These are phyloP conservation scores for Drusus annulatus DNA, from an alignment of 1,140 invertebrate genomes.

Conservation along the genomic window DNA sequence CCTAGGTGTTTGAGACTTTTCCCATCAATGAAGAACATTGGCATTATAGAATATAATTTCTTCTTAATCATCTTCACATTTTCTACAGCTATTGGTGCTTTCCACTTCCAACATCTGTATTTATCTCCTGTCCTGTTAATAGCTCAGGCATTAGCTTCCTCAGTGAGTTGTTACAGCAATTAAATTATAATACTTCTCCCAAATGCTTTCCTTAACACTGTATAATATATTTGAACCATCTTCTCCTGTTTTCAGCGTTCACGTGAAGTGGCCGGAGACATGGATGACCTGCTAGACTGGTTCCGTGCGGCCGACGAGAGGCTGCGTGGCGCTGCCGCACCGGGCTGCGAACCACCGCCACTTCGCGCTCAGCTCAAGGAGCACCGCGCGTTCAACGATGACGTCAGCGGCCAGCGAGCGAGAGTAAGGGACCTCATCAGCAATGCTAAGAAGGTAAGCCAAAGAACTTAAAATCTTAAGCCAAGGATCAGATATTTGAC, in stretches of 20 bases:
- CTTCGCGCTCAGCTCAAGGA: conserved; percentile 94
- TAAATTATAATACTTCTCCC: too few species aligned
- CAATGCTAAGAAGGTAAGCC: conserved; percentile 88
- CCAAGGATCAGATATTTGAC: neutral
- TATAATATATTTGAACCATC: too few species aligned
- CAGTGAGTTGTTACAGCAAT: too few species aligned
- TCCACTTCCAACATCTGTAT: too few species aligned
- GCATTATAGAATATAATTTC: too few species aligned
- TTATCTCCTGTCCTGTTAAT: too few species aligned
- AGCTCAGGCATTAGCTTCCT: too few species aligned
- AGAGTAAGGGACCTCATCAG: conserved; percentile 92
- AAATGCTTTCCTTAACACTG: too few species aligned
- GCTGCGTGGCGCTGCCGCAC: conserved; percentile 89
- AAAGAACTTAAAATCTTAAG: neutral
- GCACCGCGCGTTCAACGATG: conserved; percentile 94
- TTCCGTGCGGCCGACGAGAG: conserved; percentile 92
- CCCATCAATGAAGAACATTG: too few species aligned
- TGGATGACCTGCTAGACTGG: conserved; percentile 97
- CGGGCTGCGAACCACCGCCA: conserved; percentile 89
- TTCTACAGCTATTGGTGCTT: too few species aligned
- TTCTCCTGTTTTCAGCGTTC: conserved; percentile 75
- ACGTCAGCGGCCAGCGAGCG: conserved; percentile 93
- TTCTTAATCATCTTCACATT: too few species aligned
- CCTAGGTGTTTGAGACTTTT: too few species aligned
- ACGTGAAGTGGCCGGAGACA: conserved; percentile 92